phyloP scores from a whole-genome alignment of 2,113 vertebrate genomes.

The Dicerorhinus sumatrensis region DNA sequence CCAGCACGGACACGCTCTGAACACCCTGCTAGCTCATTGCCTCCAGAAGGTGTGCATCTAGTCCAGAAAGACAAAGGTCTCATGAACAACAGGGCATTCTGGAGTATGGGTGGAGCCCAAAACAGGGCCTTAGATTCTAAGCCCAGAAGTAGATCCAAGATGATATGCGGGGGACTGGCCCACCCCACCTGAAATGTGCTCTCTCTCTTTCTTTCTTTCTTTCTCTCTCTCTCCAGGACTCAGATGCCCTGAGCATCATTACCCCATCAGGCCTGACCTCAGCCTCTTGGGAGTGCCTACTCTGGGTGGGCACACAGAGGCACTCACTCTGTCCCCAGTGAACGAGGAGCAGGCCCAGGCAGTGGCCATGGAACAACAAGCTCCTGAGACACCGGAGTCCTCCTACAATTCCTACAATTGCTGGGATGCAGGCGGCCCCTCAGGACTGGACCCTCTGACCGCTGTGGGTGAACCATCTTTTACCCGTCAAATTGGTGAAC shows the following conservation, averaged over 20 bases:
- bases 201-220: no score
- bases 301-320: not conserved
- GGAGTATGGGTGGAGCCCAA: not conserved
- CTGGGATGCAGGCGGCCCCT: not conserved
- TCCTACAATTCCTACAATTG: not conserved
- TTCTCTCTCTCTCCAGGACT: not conserved
- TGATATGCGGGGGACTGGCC: not conserved
- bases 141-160: not conserved
- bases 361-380: not conserved
- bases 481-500: not conserved
- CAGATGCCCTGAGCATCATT: no score
- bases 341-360: not conserved
- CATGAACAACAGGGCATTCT: not conserved
- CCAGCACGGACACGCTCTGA: not conserved
- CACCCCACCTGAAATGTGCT: not conserved
- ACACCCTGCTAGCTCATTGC: not conserved
- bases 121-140: not conserved
- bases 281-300: not conserved
- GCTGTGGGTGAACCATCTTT: not conserved
- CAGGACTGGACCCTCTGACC: not conserved
- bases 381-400: not conserved
- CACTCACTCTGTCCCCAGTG: no score
- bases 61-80: not conserved
- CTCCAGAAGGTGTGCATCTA: not conserved
- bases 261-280: not conserved